phyloP scores from a whole-genome alignment of 2,888 invertebrate species.

The Choristoneura rosaceana region DNA sequence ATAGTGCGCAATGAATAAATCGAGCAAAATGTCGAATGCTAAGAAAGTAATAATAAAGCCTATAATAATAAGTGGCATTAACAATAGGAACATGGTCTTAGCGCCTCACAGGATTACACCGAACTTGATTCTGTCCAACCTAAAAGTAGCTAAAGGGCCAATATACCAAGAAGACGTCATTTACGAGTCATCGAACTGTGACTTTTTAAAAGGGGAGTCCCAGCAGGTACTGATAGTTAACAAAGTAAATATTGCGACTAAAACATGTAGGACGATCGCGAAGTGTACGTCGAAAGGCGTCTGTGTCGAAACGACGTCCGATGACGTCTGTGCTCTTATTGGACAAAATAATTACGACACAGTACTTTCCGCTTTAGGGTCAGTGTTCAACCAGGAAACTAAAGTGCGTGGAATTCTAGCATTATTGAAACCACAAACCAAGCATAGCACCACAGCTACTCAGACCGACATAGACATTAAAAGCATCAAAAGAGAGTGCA shows the following conservation, averaged over 20 bases:
- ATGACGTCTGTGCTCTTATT: constrained; percentile 61
- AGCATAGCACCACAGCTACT: neutral
- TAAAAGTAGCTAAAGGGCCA: constrained; percentile 1
- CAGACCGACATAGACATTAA: constrained; percentile 34
- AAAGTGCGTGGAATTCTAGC: constrained; percentile 67
- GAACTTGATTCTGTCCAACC: neutral
- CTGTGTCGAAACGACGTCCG: constrained; percentile 61
- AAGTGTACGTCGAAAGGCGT: constrained; percentile 48
- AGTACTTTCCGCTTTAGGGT: constrained; percentile 65
- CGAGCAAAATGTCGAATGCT: neutral
- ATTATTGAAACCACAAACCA: constrained; percentile 55
- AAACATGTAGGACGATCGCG: constrained; percentile 62
- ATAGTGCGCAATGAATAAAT: neutral
- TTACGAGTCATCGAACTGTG: constrained; percentile 56
- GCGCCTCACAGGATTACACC: constrained; percentile 32
- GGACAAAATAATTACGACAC: constrained; percentile 71
- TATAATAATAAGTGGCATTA: constrained; percentile 36
- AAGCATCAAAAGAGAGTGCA: neutral
- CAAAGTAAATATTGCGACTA: constrained; percentile 52
- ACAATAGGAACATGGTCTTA: constrained; percentile 38
- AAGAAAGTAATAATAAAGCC: constrained; percentile 34
- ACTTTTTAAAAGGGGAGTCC: constrained; percentile 61
- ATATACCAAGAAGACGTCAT: constrained; percentile 58
- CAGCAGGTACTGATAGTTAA: constrained; percentile 59
- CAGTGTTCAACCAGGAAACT: constrained; percentile 65